Evolutionary conservation across 92 coral and sea anemone species (phyloP).

Genomic region (Porites lobata): DNA sequence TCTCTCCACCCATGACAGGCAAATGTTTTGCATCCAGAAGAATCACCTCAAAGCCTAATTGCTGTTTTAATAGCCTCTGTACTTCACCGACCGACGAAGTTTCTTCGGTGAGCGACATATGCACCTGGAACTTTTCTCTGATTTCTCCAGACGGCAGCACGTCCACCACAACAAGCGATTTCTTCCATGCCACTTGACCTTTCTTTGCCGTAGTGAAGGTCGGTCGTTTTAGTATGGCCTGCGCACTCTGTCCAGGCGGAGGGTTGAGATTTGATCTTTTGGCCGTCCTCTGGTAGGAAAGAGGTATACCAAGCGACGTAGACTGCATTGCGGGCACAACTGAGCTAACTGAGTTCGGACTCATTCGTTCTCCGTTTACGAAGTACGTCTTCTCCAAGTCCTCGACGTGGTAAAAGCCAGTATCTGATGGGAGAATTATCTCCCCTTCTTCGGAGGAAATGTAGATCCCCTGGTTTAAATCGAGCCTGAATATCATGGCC

Average conservation of each 20-base stretch:
- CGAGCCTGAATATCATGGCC: conserved; percentile 34
- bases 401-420: too few species aligned
- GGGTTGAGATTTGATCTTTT: too few species aligned
- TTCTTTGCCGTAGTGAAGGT: not conserved
- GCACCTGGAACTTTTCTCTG: too few species aligned
- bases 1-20: conserved; percentile 35
- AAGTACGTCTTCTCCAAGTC: too few species aligned
- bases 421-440: not conserved
- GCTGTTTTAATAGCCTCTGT: not conserved
- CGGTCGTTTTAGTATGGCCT: not conserved
- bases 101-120: not conserved
- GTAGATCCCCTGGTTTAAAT: conserved; percentile 9
- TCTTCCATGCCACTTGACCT: not conserved
- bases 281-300: not conserved
- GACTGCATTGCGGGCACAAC: not conserved
- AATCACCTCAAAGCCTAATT: not conserved
- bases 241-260: too few species aligned
- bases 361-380: not conserved
- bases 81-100: not conserved
- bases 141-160: not conserved
- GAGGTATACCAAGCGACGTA: not conserved
- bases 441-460: conserved; percentile 15
- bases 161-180: not conserved
- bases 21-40: conserved; percentile 25
- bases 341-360: not conserved